Percentiles rank a stretch among this genome's conserved stretches.
phyloP scores from a whole-genome alignment of 2,113 vertebrate genomes.

The Silurus meridionalis region DNA sequence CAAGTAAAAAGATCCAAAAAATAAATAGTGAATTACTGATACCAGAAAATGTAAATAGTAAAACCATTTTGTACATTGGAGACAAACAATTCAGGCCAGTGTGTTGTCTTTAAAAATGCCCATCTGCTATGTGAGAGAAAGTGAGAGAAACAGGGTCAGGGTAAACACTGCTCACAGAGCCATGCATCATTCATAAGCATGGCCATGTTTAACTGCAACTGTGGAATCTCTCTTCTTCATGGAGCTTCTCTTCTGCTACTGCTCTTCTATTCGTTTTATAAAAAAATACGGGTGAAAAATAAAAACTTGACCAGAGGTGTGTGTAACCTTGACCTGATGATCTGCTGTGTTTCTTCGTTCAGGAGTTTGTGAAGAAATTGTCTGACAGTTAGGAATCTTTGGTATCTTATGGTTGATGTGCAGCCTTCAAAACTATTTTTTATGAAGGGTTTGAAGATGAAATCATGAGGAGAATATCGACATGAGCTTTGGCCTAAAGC shows the following conservation, averaged over 20 bases:
- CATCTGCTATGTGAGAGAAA: slow-evolving; percentile 40
- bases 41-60: not conserved
- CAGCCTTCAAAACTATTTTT: slow-evolving; percentile 13
- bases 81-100: not conserved
- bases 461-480: not conserved
- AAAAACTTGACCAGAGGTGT: slow-evolving; percentile 47
- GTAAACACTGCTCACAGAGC: slow-evolving; percentile 65
- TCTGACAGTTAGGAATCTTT: not conserved
- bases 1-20: too few relatives aligned
- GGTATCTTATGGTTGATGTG: slow-evolving; percentile 27
- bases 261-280: slow-evolving; percentile 52
- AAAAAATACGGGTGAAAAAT: slow-evolving; percentile 49
- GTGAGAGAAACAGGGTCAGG: slow-evolving; percentile 65
- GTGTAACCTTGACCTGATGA: slow-evolving; percentile 63
- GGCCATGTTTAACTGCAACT: slow-evolving; percentile 65
- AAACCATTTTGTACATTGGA: not conserved
- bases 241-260: slow-evolving; percentile 29
- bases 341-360: not conserved
- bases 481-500: slow-evolving; percentile 27
- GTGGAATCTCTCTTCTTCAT: slow-evolving; percentile 65
- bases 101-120: not conserved
- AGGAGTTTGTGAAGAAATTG: not conserved
- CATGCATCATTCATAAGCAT: slow-evolving; percentile 73
- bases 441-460: slow-evolving; percentile 12
- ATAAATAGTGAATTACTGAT: too few relatives aligned